These are phyloP conservation scores for Salvelinus alpinus DNA, from an alignment of 2,113 vertebrate genomes.

Conservation along the genomic window DNA sequence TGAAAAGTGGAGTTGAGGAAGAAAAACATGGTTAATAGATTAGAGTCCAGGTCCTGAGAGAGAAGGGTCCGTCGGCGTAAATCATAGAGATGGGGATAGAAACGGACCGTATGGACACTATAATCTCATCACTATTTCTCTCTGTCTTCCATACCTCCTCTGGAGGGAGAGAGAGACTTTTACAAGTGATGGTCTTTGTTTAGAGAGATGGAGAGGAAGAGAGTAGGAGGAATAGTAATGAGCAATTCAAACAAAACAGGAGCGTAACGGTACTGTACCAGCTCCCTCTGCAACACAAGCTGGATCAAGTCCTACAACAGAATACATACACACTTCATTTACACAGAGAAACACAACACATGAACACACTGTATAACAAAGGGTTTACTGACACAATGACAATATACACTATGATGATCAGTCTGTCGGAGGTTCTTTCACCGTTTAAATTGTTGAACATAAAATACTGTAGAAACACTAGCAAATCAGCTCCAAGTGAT, in stretches of 20 bases:
- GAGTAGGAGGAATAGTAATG: slow-evolving; percentile 14
- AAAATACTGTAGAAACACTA: slow-evolving; percentile 6
- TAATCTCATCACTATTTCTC: no score
- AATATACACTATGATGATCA: background rate
- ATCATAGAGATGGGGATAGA: slow-evolving; percentile 31
- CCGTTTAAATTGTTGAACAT: no score
- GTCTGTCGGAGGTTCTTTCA: no score
- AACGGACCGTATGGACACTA: no score
- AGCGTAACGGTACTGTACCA: slow-evolving; percentile 71
- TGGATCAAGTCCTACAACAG: slow-evolving; percentile 79
- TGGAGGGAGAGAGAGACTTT: slow-evolving; percentile 53
- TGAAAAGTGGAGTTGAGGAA: slow-evolving; percentile 32
- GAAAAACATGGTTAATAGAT: slow-evolving; percentile 44
- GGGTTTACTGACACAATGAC: slow-evolving; percentile 6
- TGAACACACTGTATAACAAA: background rate
- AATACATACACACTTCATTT: slow-evolving; percentile 66
- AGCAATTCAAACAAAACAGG: slow-evolving; percentile 38
- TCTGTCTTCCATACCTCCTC: slow-evolving; percentile 9
- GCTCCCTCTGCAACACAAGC: slow-evolving; percentile 79
- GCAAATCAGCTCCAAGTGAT: no score
- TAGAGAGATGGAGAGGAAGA: slow-evolving; percentile 29
- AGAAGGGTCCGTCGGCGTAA: slow-evolving; percentile 25
- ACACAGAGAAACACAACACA: slow-evolving; percentile 18
- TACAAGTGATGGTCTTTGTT: slow-evolving; percentile 50
- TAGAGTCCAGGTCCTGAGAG: background rate